phyloP scores from a whole-genome alignment of 2,113 vertebrate genomes.

The Oreochromis tanganicae region DNA sequence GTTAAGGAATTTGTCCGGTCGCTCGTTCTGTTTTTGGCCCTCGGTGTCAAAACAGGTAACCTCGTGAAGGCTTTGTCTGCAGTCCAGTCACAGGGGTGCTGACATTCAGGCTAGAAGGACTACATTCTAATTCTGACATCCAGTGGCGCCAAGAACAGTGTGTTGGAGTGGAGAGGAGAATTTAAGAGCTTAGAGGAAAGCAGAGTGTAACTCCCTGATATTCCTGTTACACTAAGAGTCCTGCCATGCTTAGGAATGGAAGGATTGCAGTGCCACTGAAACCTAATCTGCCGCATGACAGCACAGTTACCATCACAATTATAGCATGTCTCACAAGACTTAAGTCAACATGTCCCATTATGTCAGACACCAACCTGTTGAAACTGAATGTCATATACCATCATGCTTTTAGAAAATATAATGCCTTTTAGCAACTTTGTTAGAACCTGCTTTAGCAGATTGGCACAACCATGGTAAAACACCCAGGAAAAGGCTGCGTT shows the following conservation, averaged over 20 bases:
- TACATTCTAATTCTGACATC: conserved; percentile 51
- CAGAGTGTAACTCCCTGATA: background rate
- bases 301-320: conserved; percentile 54
- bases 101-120: conserved; percentile 24
- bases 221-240: conserved; percentile 31
- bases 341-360: conserved; percentile 43
- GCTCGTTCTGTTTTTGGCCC: background rate
- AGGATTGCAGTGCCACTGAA: conserved; percentile 37
- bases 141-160: conserved; percentile 29
- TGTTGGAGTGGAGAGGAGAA: conserved; percentile 19
- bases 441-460: background rate
- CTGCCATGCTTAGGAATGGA: conserved; percentile 45
- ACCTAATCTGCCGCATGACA: conserved; percentile 58
- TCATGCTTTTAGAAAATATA: background rate
- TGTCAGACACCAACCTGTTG: background rate
- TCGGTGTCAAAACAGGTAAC: background rate
- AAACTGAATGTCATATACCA: background rate
- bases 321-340: conserved; percentile 36
- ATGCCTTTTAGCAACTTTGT: background rate
- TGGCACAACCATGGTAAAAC: background rate
- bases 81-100: conserved; percentile 29
- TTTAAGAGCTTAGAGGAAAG: conserved; percentile 44
- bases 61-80: conserved; percentile 23
- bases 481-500: background rate
- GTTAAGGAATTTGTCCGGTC: background rate